Conservation (phyloP, 2,888 invertebrate genomes). For the Mesodorylaimus sp. region DNA sequence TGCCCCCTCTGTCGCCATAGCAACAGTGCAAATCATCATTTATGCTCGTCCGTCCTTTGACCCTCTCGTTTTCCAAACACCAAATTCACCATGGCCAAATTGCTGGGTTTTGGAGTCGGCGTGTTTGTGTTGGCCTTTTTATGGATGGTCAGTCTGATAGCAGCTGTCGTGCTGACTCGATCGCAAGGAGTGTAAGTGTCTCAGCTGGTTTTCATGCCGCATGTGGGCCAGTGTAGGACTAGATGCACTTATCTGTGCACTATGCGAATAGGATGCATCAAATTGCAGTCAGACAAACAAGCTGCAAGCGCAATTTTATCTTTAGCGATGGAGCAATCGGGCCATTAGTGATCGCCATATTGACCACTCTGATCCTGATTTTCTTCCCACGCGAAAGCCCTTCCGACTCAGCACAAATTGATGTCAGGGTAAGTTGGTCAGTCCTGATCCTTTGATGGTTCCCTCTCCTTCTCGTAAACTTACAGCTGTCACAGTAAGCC, state of each 20-base stretch:
- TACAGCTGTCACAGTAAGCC: not conserved
- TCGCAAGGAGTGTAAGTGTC: not conserved
- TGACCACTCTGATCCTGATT: constrained; percentile 2
- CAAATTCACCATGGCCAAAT: not conserved
- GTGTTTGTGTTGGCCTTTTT: not conserved
- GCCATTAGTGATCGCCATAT: not conserved
- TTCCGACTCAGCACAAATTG: not conserved
- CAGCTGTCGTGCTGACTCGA: not conserved
- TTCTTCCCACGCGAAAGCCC: not conserved
- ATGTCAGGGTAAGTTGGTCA: not conserved
- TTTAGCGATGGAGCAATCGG: constrained; percentile 1
- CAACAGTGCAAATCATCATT: no score
- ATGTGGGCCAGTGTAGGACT: no score
- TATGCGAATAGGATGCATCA: no score
- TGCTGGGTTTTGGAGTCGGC: constrained; percentile 1
- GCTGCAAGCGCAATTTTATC: no score
- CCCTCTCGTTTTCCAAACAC: no score
- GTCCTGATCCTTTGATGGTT: not conserved
- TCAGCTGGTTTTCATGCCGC: no score
- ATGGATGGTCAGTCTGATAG: not conserved
- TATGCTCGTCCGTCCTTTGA: no score
- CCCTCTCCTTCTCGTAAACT: not conserved
- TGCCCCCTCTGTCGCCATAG: no score
- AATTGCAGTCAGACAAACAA: no score
- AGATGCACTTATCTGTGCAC: no score